phyloP scores from a whole-genome alignment of 2,888 invertebrate genomes.

The Schizotus pectinicornis region DNA sequence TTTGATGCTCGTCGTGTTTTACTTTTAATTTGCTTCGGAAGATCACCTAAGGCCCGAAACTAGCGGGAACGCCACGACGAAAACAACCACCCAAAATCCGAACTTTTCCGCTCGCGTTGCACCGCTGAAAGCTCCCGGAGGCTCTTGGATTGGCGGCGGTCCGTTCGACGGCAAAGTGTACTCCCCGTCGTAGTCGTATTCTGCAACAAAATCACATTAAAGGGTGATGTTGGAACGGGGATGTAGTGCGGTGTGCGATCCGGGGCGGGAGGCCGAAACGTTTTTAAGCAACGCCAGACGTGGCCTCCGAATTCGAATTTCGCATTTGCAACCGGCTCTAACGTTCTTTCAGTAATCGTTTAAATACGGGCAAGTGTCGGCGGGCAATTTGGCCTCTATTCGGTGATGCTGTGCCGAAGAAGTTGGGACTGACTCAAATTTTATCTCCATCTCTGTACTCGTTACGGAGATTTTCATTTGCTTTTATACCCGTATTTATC shows the following conservation, averaged over 20 bases:
- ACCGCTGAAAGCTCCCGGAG: constrained; percentile 54
- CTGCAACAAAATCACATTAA: constrained; percentile 46
- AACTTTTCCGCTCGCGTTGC: constrained; percentile 33
- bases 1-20: constrained; percentile 9
- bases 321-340: constrained; percentile 14
- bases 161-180: constrained; percentile 56
- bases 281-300: constrained; percentile 5
- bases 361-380: neutral
- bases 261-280: neutral
- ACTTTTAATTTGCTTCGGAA: constrained; percentile 33
- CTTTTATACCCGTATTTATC: neutral
- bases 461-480: neutral
- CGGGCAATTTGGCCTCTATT: neutral
- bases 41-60: constrained; percentile 47
- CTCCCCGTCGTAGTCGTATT: constrained; percentile 57
- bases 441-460: neutral
- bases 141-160: constrained; percentile 56
- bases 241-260: constrained; percentile 10
- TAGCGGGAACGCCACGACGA: constrained; percentile 31
- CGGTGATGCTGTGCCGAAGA: neutral
- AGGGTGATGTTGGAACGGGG: constrained; percentile 26
- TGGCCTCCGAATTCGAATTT: constrained; percentile 18
- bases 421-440: neutral
- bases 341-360: constrained; percentile 16
- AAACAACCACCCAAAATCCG: constrained; percentile 20